Evolutionary conservation across 2,888 invertebrate genomes (phyloP), one percentile per base, ranked within the genome.

Genomic region (Melanotus villosus): DNA sequence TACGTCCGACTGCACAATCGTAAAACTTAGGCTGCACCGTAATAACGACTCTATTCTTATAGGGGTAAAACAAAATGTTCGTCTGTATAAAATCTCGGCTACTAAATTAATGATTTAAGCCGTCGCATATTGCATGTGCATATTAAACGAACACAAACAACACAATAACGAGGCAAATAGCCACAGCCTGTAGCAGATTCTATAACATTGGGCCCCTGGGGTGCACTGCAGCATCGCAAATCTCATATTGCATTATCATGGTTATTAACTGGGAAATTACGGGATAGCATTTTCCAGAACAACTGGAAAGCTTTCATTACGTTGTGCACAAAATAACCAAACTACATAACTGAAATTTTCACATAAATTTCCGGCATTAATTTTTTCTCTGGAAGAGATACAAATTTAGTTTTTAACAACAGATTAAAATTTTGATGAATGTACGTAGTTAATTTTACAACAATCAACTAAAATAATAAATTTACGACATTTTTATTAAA

Each of bases 211-310:
- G 32, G 34, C 32, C 59, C 45, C 59, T 3, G 32, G 59, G 59
- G 59, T 21, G 34, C 47, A 60, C 21, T 60, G 59, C 43, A 26
- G 45, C 59, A 30, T 60, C 59, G 14, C 19, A 60, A 18, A 36
- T 45, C 45, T 60, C 59, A 60, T 32, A 16, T 26, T 45, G 45
- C 30, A 60, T 60, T 60, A 60, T 45, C 59, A 47, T 47, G 30
- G 59, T 60, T 60, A 60, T 60, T 60, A 60, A 60, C 59, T 43
- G 47, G n/a, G 32, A 43, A 30, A 45, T 32, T 60, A 30, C 32
- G 45, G 43, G 32, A 45, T 34, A 45, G 45, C 59, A 23, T 14
- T 32, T 14, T 45, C 12, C 18, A 45, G 45, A 18, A 47, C n/a
- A n/a, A n/a, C n/a, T n/a, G n/a, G n/a, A n/a, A n/a, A n/a, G n/a